These are phyloP conservation scores for Cheilosia pagana DNA, from an alignment of 2,888 invertebrate species.

Conservation along the genomic window DNA sequence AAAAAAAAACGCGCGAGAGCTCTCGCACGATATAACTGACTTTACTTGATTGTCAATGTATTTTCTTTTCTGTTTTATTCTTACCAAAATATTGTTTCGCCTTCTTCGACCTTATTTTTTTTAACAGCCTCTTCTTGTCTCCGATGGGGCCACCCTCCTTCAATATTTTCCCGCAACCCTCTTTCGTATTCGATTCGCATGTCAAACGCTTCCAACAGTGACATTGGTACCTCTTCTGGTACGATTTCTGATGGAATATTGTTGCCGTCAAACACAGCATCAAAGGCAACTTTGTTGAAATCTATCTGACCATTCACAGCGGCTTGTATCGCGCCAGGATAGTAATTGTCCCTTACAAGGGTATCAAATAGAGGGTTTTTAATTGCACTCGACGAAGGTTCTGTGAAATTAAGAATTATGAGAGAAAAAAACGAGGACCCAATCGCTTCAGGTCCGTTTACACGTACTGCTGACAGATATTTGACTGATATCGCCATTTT, in stretches of 20 bases:
- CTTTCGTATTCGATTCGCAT: slow-evolving; percentile 42
- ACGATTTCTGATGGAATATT: slow-evolving; percentile 29
- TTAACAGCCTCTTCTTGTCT: background rate
- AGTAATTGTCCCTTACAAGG: slow-evolving; percentile 44
- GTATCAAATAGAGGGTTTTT: slow-evolving; percentile 20
- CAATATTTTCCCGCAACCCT: background rate
- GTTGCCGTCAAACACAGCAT: slow-evolving; percentile 12
- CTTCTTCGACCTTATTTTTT: background rate
- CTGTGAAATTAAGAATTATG: background rate
- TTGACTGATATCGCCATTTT: slow-evolving; percentile 9
- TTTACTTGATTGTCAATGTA: too few relatives aligned
- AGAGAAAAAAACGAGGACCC: too few relatives aligned
- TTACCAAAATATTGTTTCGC: slow-evolving; percentile 6
- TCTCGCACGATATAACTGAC: too few relatives aligned
- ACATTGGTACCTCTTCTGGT: slow-evolving; percentile 30
- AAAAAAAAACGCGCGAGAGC: too few relatives aligned
- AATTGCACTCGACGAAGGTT: background rate
- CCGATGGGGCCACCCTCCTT: background rate
- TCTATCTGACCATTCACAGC: slow-evolving; percentile 50
- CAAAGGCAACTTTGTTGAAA: slow-evolving; percentile 53
- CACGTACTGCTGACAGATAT: slow-evolving; percentile 2
- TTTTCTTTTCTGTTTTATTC: background rate
- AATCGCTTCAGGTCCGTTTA: too few relatives aligned
- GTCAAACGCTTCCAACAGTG: slow-evolving; percentile 59
- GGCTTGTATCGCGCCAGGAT: slow-evolving; percentile 54